Evolutionary conservation across 2,797 vertebrate species (phyloP).

Genomic region (Phrynocephalus vlangalii): DNA sequence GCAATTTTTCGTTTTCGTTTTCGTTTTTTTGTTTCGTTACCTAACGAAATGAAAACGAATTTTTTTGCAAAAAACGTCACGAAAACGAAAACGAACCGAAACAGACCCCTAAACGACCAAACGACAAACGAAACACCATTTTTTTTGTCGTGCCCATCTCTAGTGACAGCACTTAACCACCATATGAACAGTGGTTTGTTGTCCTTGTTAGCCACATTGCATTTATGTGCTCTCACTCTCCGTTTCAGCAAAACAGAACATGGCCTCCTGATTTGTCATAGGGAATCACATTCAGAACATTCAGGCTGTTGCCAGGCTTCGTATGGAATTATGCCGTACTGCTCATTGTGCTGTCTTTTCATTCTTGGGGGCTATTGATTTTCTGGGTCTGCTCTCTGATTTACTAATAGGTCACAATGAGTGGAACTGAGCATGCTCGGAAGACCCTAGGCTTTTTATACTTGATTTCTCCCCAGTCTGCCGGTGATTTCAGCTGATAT

Average conservation of each 20-base stretch:
- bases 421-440: slow-evolving; percentile 28
- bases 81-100: no score
- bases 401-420: slow-evolving; percentile 33
- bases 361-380: neutral
- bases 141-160: no score
- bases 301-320: neutral
- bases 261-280: neutral
- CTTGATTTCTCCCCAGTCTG: slow-evolving; percentile 46
- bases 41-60: no score
- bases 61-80: no score
- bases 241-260: neutral
- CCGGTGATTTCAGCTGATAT: slow-evolving; percentile 43
- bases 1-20: no score
- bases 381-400: slow-evolving; percentile 16
- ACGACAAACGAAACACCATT: no score
- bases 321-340: neutral
- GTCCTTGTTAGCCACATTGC: neutral
- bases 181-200: neutral
- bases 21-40: no score
- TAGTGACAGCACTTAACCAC: no score
- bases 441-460: slow-evolving; percentile 30
- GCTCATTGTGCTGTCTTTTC: slow-evolving; percentile 21
- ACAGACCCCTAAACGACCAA: no score
- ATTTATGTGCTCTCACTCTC: neutral
- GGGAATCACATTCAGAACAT: neutral